Evolutionary conservation across 2,888 invertebrate genomes (phyloP), one percentile per base, ranked within the genome.

Genomic region (Rambutsinella grinnellia): DNA sequence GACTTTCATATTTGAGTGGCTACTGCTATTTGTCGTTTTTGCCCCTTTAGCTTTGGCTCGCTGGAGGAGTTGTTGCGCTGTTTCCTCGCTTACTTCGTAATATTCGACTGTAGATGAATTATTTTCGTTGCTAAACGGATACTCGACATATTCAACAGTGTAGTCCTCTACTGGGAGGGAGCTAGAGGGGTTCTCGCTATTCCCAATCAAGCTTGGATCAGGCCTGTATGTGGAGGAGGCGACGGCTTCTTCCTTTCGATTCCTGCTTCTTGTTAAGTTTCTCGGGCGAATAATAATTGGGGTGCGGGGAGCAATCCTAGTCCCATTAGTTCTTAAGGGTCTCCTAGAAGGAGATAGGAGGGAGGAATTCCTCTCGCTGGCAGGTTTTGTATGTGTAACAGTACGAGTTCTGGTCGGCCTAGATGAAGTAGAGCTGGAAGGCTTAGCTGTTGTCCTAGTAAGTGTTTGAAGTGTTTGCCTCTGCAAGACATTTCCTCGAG

Each of bases 21-120:
- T 67, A n/a, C 60, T 36, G 51, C 21, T 51, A 19, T 56, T 24
- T 26, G 57, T 51, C 21, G 46, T 24, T 28, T 72, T 62, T 17
- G 2, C 27, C 3, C 49, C 60, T 24, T 78, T 72, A 1, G 71
- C 68, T 19, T 71, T 78, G 8, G 68, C 72, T 46, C 69, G 57
- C 68, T 69, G 72, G n/a, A 76, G 70, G 51, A 79, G 54, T 53
- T 69, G 70, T 66, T 76, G 68, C 15, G 79, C 78, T 17, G 78
- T 76, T 60, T 81, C 81, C 44, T 79, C 79, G 36, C 81, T 81
- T 6, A 81, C 76, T 66, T 81, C 81, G 28, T 78, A 78, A 58
- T 79, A 81, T 27, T 81, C 78, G 17, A 74, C 76, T n/a, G 65
- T 72, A 28, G 76, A 72, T 46, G 76, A 76, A 60, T 79, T 79